Evolutionary conservation across 2,888 invertebrate genomes (phyloP).

Genomic region (Eumerus sabulonum): DNA sequence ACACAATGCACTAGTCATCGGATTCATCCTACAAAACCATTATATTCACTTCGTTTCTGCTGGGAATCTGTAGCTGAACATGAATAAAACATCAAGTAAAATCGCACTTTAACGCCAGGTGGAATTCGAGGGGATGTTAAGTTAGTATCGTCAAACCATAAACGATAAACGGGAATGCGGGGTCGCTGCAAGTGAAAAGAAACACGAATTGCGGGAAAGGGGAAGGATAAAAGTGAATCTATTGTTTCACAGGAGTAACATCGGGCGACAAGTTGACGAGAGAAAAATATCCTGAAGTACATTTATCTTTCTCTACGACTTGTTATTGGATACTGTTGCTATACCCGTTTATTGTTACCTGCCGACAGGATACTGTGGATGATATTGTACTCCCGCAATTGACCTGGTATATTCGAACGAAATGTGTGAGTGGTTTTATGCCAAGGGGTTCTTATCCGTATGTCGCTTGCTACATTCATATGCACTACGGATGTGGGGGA

Average conservation of each 20-base stretch:
- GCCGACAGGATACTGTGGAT: background rate
- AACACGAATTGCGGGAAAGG: too few species aligned
- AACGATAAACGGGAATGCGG: too few species aligned
- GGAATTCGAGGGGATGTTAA: constrained; percentile 37
- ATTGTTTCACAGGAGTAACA: constrained; percentile 30
- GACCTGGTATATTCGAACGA: constrained; percentile 12
- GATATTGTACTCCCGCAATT: background rate
- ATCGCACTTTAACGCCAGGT: constrained; percentile 52
- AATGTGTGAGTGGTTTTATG: constrained; percentile 10
- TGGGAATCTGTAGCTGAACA: constrained; percentile 8
- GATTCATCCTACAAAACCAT: too few species aligned
- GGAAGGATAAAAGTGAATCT: constrained; percentile 13
- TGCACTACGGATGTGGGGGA: constrained; percentile 8
- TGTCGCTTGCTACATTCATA: too few species aligned
- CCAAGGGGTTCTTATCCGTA: too few species aligned
- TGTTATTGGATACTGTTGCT: constrained; percentile 45
- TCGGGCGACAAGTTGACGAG: constrained; percentile 50
- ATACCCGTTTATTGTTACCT: constrained; percentile 5
- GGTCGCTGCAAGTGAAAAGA: too few species aligned
- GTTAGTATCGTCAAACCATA: background rate
- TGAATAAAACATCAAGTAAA: constrained; percentile 62
- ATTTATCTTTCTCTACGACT: constrained; percentile 52
- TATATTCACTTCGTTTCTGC: background rate
- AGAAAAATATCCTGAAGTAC: constrained; percentile 62
- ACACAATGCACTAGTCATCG: too few species aligned